Evolutionary conservation across 2,888 invertebrate species (phyloP), one percentile per base, ranked within the genome.

Genomic region (Mantis religiosa): DNA sequence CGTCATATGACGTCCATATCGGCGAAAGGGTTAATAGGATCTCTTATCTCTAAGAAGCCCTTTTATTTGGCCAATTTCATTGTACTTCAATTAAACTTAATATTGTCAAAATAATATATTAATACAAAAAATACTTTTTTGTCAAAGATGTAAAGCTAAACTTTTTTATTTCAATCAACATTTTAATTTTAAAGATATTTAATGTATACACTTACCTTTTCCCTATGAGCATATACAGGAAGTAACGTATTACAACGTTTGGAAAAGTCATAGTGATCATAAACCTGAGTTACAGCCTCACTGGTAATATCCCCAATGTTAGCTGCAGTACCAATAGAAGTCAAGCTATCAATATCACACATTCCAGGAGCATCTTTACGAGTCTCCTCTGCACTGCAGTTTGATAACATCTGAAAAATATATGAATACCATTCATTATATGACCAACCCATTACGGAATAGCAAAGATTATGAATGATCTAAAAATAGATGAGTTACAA

Each of bases 211-310:
- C 87, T 89, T 88, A 91, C 91, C 89, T 90, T 88, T 30, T 92
- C 91, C 89, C 90, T 91, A 87, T 91, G 91, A 6, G 91, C 85
- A 28, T 90, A 91, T 82, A 94, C 92, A 3, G 92, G 91, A 28
- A 93, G 87, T 0, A 89, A 91, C 89, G 91, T 91, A 3, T 90
- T 88, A 81, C 92, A 91, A 3, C 91, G 90, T 7, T 91, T 91
- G 83, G 92, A 91, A 90, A 93, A 93, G 83, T 92, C 91, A 89
- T 93, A 94, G 1, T 91, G 92, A 14, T 90, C 90, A 88, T 93
- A 93, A 81, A 93, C 92, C 41, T 92, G 91, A 2, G 91, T 90
- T 1, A 91, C 89, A 30, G 92, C 90, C 82, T 91, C 91, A 28
- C 90, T 90, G 20, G 91, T 41, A 2, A 91, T 41, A 28, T 92